Evolutionary conservation across 1,140 invertebrate species (phyloP).

Genomic region (Platorchestia sp.): DNA sequence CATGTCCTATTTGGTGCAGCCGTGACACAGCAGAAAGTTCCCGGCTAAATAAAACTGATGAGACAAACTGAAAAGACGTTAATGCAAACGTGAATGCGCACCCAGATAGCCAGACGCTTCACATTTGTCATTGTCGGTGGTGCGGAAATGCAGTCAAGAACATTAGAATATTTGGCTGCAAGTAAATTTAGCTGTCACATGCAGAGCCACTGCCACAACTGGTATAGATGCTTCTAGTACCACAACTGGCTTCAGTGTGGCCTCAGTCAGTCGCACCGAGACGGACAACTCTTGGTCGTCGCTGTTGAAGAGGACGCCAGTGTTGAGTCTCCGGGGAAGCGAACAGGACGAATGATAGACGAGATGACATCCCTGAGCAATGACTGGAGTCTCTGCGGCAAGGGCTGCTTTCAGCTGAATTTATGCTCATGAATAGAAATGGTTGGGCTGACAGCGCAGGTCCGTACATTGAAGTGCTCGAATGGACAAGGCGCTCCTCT

Average conservation of each 20-base stretch:
- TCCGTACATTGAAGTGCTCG: neutral
- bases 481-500: neutral
- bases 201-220: neutral
- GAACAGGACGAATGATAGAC: constrained; percentile 28
- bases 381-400: constrained; percentile 14
- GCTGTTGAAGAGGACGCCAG: neutral
- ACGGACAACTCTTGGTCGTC: neutral
- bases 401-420: constrained; percentile 19
- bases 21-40: too few relatives aligned
- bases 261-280: neutral
- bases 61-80: neutral
- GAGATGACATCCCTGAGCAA: constrained; percentile 34
- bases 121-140: neutral
- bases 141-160: neutral
- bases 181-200: neutral
- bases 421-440: constrained; percentile 53
- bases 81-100: neutral
- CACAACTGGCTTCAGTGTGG: neutral
- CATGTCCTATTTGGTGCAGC: too few relatives aligned
- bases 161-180: neutral
- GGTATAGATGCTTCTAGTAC: neutral
- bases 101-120: neutral
- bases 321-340: neutral
- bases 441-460: neutral
- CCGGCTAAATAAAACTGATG: neutral